These are phyloP conservation scores for Aspidapion aeneum DNA, from an alignment of 2,888 invertebrate genomes.

Conservation along the genomic window DNA sequence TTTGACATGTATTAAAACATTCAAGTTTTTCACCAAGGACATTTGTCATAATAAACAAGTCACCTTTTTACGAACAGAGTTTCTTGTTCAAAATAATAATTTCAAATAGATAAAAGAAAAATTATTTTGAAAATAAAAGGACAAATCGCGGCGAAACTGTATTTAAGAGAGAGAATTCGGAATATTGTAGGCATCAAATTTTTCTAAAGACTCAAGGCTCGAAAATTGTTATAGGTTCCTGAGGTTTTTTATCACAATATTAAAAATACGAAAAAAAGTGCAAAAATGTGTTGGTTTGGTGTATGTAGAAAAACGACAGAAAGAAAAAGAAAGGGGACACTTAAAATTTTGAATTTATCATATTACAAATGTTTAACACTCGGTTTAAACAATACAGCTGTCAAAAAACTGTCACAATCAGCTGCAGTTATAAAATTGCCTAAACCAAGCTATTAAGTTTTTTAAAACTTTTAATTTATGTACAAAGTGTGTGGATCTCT, in stretches of 20 bases:
- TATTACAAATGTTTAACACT: conserved; percentile 1
- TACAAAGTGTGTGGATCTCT: not conserved
- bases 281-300: conserved; percentile 14
- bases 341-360: conserved; percentile 18
- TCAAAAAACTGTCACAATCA: too few relatives aligned
- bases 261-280: conserved; percentile 29
- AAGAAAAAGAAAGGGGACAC: conserved; percentile 14
- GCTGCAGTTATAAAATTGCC: not conserved
- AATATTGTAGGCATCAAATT: not conserved
- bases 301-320: not conserved
- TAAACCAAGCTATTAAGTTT: not conserved
- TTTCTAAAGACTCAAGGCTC: not conserved
- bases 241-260: conserved; percentile 50
- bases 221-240: conserved; percentile 35
- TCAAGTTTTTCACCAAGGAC: too few relatives aligned
- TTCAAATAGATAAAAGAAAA: too few relatives aligned
- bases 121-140: too few relatives aligned
- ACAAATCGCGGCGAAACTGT: too few relatives aligned
- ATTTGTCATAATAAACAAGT: too few relatives aligned
- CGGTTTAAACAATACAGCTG: not conserved
- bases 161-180: not conserved
- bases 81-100: too few relatives aligned
- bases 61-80: too few relatives aligned
- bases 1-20: too few relatives aligned
- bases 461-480: conserved; percentile 2